phyloP scores from a whole-genome alignment of 1,140 invertebrate species.

The Ceratosolen fusciceps region DNA sequence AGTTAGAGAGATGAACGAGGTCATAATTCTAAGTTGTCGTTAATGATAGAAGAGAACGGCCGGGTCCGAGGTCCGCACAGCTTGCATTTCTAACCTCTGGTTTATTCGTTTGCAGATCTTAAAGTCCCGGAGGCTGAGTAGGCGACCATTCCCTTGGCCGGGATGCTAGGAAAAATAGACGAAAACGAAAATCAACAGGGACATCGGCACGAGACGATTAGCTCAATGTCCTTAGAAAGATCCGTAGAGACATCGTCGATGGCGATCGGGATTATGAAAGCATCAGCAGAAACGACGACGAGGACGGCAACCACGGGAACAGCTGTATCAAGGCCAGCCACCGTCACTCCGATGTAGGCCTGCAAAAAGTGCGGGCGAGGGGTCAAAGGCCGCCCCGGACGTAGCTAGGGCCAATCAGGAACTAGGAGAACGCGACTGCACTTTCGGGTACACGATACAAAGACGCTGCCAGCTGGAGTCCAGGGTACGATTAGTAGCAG shows the following conservation, averaged over 20 bases:
- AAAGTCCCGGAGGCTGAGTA: neutral
- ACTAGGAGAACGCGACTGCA: neutral
- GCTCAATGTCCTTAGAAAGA: neutral
- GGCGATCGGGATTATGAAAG: constrained; percentile 26
- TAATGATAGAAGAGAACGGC: neutral
- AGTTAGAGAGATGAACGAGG: neutral
- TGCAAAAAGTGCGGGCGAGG: neutral
- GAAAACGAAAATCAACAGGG: constrained; percentile 1
- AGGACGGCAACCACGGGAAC: neutral
- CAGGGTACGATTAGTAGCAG: constrained; percentile 44
- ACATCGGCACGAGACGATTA: neutral
- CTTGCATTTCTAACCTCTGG: neutral
- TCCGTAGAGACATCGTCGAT: constrained; percentile 14
- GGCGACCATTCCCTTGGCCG: constrained; percentile 8
- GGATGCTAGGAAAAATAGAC: neutral
- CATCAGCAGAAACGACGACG: constrained; percentile 31
- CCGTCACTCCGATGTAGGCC: constrained; percentile 58
- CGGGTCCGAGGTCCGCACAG: too few relatives aligned
- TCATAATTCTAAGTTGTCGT: constrained; percentile 23
- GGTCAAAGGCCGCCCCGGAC: neutral
- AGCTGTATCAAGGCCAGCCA: neutral
- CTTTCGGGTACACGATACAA: neutral
- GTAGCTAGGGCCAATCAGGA: neutral
- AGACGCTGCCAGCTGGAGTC: constrained; percentile 11
- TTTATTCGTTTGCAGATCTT: neutral